phyloP scores from a whole-genome alignment of 37 sponge, comb jelly and placozoan genomes.

The Aphrocallistes beatrix region DNA sequence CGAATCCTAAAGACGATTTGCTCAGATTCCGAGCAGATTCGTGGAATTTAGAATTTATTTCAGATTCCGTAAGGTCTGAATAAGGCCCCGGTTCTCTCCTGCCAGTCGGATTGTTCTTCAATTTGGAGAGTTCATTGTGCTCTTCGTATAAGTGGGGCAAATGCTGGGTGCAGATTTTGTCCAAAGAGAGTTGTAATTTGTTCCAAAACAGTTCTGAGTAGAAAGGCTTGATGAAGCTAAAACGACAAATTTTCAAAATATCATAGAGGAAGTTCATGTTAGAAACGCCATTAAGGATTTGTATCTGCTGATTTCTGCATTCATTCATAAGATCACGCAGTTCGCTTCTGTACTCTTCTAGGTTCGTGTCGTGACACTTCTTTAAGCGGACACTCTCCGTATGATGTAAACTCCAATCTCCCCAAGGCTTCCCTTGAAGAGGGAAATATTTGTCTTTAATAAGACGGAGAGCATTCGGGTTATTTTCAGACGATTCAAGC shows the following conservation, averaged over 20 bases:
- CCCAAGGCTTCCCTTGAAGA: constrained; percentile 24
- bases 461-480: too few relatives aligned
- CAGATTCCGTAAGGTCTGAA: not conserved
- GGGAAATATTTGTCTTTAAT: constrained; percentile 13
- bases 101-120: not conserved
- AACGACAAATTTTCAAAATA: not conserved
- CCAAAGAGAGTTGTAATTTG: not conserved
- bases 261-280: not conserved
- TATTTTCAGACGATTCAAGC: not conserved
- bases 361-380: too few relatives aligned
- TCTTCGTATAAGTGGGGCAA: not conserved
- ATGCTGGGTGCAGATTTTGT: not conserved
- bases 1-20: constrained; percentile 18
- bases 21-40: not conserved
- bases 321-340: not conserved
- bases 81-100: too few relatives aligned
- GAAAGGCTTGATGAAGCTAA: not conserved
- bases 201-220: not conserved
- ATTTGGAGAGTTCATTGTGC: not conserved
- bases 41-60: not conserved
- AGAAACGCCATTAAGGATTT: not conserved
- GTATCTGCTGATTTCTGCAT: not conserved
- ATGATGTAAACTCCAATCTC: constrained; percentile 16
- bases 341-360: not conserved
- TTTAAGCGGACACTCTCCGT: constrained; percentile 7